Evolutionary conservation across 2,113 vertebrate species (phyloP), one percentile per base, ranked within the genome.

Genomic region (Chionis minor): DNA sequence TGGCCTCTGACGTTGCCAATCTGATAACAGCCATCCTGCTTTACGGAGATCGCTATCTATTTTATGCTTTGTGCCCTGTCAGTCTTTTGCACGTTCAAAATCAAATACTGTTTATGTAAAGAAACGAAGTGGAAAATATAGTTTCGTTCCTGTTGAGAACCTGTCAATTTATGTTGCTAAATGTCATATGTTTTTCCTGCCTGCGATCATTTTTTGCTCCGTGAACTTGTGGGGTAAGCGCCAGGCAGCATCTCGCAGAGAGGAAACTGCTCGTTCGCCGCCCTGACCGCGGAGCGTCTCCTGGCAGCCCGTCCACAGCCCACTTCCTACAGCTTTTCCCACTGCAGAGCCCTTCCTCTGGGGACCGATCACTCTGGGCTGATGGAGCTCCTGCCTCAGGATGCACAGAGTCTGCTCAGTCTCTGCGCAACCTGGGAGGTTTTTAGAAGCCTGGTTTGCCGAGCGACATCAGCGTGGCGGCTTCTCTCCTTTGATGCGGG

Each of bases 1-100:
- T 96, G 63, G 79, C 79, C 81, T 91, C 12, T 19, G 45, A 6
- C 7, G 18, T 28, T 89, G 96, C 95, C 97, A 42, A 96, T 96
- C 95, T 96, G 96, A 96, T 97, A 97, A 77, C 27, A 33, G 27
- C 45, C 78, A 90, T 95, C 88, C 96, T 86, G 93, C 67, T 86
- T 83, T 91, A 69, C 3, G 0, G 88, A 94, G 94, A 97, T 94
- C 3, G 0, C 70, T 88, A 72, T 97, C 93, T 93, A 3, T 70
- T 92, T 93, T 63, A 54, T 83, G 77, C 84, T 95, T 92, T 21
- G 28, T 86, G 73, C 11, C 8, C 86, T 81, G 72, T 96, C 88
- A 90, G 67, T 82, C 75, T 94, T 85, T 38, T 75, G 38, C 90
- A 63, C 2, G 3, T 62, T 95, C 44, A 90, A 93, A 94, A 90